Percentiles rank a stretch among this genome's conserved stretches.
Conservation (phyloP, 1,140 invertebrate species). For the Bombus vancouverensis region DNA sequence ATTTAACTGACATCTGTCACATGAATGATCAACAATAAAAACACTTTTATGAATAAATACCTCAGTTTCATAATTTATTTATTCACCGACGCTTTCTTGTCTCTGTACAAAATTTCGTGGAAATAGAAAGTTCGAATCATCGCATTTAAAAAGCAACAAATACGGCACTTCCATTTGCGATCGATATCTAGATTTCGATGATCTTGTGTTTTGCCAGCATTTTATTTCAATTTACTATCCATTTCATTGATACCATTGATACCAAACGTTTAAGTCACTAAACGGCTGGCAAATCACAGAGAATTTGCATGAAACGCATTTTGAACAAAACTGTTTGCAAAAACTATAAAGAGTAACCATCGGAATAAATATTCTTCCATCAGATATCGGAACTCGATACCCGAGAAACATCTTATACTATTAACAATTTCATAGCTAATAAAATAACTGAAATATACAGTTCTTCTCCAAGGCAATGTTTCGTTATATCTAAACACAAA, state of each 20-base stretch:
- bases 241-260: not conserved
- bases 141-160: conserved; percentile 13
- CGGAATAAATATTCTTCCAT: conserved; percentile 7
- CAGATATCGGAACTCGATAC: not conserved
- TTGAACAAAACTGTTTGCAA: not conserved
- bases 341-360: conserved; percentile 16
- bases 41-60: conserved; percentile 35
- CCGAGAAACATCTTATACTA: conserved; percentile 32
- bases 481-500: conserved; percentile 29
- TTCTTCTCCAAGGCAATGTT: conserved; percentile 37
- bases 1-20: not conserved
- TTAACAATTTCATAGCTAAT: conserved; percentile 53
- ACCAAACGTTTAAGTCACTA: not conserved
- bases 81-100: conserved; percentile 31
- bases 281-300: conserved; percentile 13
- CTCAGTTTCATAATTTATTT: conserved; percentile 45
- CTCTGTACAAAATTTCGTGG: conserved; percentile 63
- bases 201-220: not conserved
- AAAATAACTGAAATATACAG: conserved; percentile 50
- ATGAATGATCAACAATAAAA: not conserved
- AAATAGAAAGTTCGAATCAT: conserved; percentile 56
- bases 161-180: not conserved
- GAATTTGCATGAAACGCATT: conserved; percentile 20
- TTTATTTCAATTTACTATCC: not conserved
- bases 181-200: not conserved